Conservation (phyloP, 2,888 invertebrate genomes). For the Cephus rjabovi region DNA sequence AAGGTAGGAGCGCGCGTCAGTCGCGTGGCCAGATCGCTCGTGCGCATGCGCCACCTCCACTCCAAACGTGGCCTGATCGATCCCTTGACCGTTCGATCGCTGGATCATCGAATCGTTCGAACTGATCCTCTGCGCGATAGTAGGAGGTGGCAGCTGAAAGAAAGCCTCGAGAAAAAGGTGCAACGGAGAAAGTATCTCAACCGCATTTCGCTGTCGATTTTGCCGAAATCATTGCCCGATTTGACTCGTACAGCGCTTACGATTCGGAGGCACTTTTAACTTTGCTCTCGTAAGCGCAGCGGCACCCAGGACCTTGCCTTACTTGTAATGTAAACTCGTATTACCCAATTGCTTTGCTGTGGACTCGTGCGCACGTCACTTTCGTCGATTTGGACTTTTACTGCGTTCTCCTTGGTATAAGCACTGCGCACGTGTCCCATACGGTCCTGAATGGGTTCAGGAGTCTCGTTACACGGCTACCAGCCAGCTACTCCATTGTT, state of each 20-base stretch:
- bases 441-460: not conserved
- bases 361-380: not conserved
- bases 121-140: not conserved
- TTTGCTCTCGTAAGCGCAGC: not conserved
- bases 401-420: not conserved
- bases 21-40: constrained; percentile 48
- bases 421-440: not conserved
- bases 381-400: not conserved
- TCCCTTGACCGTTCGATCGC: constrained; percentile 1
- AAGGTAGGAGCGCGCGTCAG: constrained; percentile 39
- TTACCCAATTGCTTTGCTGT: not conserved
- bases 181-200: not conserved
- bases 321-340: not conserved
- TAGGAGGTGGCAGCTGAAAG: not conserved
- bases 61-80: not conserved
- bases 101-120: not conserved
- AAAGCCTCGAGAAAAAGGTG: not conserved
- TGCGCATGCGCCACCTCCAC: constrained; percentile 38
- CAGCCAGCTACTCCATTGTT: not conserved
- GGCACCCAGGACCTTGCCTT: not conserved
- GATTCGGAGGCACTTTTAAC: not conserved
- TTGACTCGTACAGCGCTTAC: not conserved
- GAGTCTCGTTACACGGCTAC: not conserved
- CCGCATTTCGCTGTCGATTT: not conserved
- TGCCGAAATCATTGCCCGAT: not conserved